Base-by-base conservation (phyloP, 2,888 invertebrate genomes). In the Lumbricus terrestris region DNA sequence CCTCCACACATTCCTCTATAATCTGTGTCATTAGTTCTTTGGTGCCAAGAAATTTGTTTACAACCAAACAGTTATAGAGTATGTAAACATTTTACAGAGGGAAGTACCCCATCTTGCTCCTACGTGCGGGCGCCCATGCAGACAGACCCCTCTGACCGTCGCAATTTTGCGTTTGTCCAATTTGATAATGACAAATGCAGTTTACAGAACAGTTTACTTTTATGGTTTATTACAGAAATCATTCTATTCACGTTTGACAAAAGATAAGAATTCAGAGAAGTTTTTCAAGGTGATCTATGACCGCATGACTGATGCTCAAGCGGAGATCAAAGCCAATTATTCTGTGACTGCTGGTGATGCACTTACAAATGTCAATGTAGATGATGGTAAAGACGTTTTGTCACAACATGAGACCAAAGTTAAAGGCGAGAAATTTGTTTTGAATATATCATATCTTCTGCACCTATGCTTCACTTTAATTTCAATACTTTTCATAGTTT, bases 251-350 rank as follows among this genome's bases (percentile, higher is more conserved):
- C 89, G 90, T 29, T 91, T 91, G 37, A 89, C 88, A 34, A 88
- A 93, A 91, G 97, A 88, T 97, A 98, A 95, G 93, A 94, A 93
- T 96, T 98, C 93, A 91, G 98, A 98, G 95, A 97, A 97, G n/a
- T 99, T 99, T 95, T 97, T 98, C 94, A 98, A 97, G 96, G 98
- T 98, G 0, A 98, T 99, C 95, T 97, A 97, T 95, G 98, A 98
- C 94, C 98, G 98, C 95, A 98, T 99, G 97, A 97, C 96, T 92
- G 98, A 98, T 92, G 97, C 98, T 0, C 98, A 98, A 94, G 97
- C 97, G 93, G 98, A 98, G 96, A 98, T 99, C 90, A 97, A 98
- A 93, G 97, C 98, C 0, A 97, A 98, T 0, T 98, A 98, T 0
- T 97, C 97, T 0, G 98, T 94, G n/a, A 94, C 93, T 91, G 94